Evolutionary conservation across 2,888 invertebrate species (phyloP), one percentile per base, ranked within the genome.

Genomic region (Aleiodes leptofemur): DNA sequence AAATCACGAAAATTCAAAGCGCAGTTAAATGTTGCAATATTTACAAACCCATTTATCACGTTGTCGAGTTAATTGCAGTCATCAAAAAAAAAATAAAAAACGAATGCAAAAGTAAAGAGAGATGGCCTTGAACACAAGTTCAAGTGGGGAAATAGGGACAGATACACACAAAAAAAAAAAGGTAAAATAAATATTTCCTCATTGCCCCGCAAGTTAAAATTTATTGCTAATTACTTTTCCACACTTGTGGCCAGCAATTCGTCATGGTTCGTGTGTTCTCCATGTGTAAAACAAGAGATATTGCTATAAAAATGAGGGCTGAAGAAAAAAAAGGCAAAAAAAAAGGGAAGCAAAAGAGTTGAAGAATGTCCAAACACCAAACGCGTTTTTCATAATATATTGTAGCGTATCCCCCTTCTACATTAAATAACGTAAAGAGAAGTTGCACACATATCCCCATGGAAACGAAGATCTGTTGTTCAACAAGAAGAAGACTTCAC

Each of bases 211-310:
- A 48, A 43, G 64, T 48, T 64, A 1, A 79, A 79, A 79, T 79
- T 79, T 79, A 79, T 78, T 79, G 79, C 78, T 79, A 79, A 79
- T 79, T 78, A 79, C 72, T 77, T 79, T 77, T 76, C 68, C 53
- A 64, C 73, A 43, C 73, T 53, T 73, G 76, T 48, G 43, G 43
- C 50, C 57, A 71, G 66, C 72, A 77, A 80, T 80, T 80, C 76
- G 77, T 79, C 77, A 78, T 16, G 71, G 71, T 72, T 61, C 31
- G 53, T 34, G 23, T 51, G 57, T 57, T 57, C 51, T 23, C 34
- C 31, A 59, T 38, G 34, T 59, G 73, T 14, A 59, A 23, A 34
- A 23, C 53, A 16, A 51, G 51, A 56, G 38, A 59, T 55, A 29
- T 23, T 43, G 43, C 43, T 43, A 43, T 43, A 8, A 43, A 43